Evolutionary conservation across 1,140 invertebrate genomes (phyloP).

Genomic region (Drosophila triauraria): DNA sequence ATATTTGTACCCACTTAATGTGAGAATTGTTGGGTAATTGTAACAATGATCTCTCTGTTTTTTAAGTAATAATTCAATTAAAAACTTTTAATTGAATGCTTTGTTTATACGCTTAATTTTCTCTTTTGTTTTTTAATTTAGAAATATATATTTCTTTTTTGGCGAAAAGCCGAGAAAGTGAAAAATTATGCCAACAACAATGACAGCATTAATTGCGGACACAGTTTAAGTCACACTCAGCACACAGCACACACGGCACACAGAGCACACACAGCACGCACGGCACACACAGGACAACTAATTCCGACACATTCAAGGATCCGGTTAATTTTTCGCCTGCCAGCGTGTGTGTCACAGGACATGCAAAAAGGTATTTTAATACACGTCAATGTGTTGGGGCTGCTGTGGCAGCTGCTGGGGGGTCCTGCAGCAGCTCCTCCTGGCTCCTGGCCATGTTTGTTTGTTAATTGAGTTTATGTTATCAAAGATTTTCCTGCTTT

Average conservation of each 20-base stretch:
- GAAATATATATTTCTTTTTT: background rate
- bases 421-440: slow-evolving; percentile 1
- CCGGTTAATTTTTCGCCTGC: slow-evolving; percentile 32
- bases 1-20: background rate
- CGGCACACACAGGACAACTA: slow-evolving; percentile 2
- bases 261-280: background rate
- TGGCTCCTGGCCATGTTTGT: slow-evolving; percentile 17
- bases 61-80: too few species aligned
- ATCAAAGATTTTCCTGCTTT: slow-evolving; percentile 45
- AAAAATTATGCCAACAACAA: slow-evolving; percentile 29
- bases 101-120: background rate
- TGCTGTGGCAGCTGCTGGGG: background rate
- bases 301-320: slow-evolving; percentile 30
- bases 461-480: slow-evolving; percentile 51
- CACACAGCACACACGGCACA: slow-evolving; percentile 1
- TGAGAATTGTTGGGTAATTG: too few species aligned
- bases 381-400: slow-evolving; percentile 30
- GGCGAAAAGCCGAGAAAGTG: background rate
- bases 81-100: background rate
- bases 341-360: slow-evolving; percentile 22
- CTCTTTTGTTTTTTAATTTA: background rate
- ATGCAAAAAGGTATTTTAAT: slow-evolving; percentile 51
- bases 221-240: slow-evolving; percentile 17
- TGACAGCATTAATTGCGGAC: slow-evolving; percentile 46
- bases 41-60: too few species aligned